Conservation (phyloP, 1,140 invertebrate species). For the Pollicipes pollicipes region DNA sequence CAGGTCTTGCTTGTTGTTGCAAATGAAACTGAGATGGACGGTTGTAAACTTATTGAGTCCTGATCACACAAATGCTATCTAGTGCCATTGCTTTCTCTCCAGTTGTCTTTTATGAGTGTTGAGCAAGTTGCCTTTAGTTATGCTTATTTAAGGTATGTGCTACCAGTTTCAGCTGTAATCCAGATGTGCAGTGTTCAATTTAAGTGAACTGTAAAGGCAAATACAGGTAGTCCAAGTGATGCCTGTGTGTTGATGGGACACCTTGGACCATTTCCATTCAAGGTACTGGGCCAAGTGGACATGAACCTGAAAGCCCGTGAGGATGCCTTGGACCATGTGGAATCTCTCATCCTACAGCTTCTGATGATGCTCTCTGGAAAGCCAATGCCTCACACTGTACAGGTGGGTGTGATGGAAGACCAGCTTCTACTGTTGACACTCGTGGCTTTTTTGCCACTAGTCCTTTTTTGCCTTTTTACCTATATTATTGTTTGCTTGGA, state of each 20-base stretch:
- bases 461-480: neutral
- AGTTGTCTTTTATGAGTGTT: too few species aligned
- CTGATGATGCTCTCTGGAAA: conserved; percentile 70
- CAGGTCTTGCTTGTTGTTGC: too few species aligned
- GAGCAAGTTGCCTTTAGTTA: too few species aligned
- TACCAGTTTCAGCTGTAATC: too few species aligned
- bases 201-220: too few species aligned
- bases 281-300: conserved; percentile 82
- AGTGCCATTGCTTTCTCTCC: too few species aligned
- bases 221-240: too few species aligned
- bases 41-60: too few species aligned
- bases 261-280: conserved; percentile 15
- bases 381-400: conserved; percentile 41
- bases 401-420: conserved; percentile 11
- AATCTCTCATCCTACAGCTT: conserved; percentile 70
- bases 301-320: conserved; percentile 65
- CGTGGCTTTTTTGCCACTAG: neutral
- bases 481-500: neutral
- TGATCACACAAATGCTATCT: too few species aligned
- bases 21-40: too few species aligned
- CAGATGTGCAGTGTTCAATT: too few species aligned
- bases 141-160: too few species aligned
- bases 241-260: neutral
- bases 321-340: conserved; percentile 82
- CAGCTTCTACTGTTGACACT: neutral